Conservation (phyloP, 64 coral and sea anemone species). For the Dendrophyllia cribrosa region DNA sequence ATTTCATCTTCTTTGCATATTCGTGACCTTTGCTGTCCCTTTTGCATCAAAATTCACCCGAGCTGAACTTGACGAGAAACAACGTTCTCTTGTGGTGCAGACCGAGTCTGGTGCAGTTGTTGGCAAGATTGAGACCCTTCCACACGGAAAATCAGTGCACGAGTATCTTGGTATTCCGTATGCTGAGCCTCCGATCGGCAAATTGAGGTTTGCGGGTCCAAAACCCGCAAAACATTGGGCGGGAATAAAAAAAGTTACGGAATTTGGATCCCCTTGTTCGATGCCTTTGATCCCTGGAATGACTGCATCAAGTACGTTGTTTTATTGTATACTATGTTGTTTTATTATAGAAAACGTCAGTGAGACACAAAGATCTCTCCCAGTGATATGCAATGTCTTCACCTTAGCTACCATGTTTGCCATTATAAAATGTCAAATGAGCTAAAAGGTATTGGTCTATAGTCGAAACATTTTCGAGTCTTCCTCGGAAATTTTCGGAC, state of each 20-base stretch:
- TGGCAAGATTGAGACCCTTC: conserved; percentile 3
- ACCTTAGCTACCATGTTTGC: too few relatives aligned
- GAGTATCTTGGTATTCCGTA: conserved; percentile 36
- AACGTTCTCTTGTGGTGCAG: not conserved
- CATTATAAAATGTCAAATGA: too few relatives aligned
- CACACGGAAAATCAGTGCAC: conserved; percentile 17
- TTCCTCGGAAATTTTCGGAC: too few relatives aligned
- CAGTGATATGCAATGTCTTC: too few relatives aligned
- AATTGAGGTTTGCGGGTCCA: conserved; percentile 37
- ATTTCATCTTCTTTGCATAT: not conserved
- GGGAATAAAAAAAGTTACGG: not conserved
- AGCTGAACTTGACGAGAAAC: not conserved
- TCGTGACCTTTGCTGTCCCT: not conserved
- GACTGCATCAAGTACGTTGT: not conserved
- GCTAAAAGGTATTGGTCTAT: too few relatives aligned
- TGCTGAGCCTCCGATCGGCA: conserved; percentile 38
- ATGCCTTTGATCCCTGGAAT: not conserved
- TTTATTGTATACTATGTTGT: not conserved
- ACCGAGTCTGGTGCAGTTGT: conserved; percentile 24
- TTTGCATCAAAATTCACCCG: not conserved
- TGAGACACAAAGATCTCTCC: too few relatives aligned
- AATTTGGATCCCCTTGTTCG: not conserved
- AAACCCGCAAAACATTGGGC: not conserved
- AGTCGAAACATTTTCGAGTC: too few relatives aligned
- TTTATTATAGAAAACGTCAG: too few relatives aligned